A percentile compares a stretch with the other conserved stretches of the same genome.
phyloP scores from a whole-genome alignment of 2,113 vertebrate species.

The Gracilinanus agilis region DNA sequence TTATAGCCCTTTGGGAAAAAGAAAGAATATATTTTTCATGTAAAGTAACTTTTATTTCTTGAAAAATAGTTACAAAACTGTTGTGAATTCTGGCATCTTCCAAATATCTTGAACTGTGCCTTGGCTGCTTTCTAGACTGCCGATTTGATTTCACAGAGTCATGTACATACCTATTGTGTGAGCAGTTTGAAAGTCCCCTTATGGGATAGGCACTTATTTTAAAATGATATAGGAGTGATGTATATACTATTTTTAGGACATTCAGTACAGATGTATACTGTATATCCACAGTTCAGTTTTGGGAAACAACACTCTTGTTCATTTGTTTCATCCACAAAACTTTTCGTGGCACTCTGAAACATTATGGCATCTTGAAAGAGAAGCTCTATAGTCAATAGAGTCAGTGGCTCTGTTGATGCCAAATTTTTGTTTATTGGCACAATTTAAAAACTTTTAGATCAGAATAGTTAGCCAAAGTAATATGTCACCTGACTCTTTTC shows the following conservation, averaged over 20 bases:
- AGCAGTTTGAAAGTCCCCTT: slow-evolving; percentile 74
- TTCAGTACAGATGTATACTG: slow-evolving; percentile 60
- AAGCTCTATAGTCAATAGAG: slow-evolving; percentile 34
- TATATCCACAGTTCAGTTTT: slow-evolving; percentile 43
- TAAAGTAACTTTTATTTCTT: slow-evolving; percentile 28
- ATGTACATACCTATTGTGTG: slow-evolving; percentile 71
- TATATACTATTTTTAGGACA: slow-evolving; percentile 58
- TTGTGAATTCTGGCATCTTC: slow-evolving; percentile 59
- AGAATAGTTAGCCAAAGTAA: not conserved
- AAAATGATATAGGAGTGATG: slow-evolving; percentile 50
- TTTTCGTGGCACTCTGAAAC: slow-evolving; percentile 45
- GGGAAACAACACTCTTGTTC: slow-evolving; percentile 40
- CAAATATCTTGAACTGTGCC: slow-evolving; percentile 62
- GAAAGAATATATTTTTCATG: slow-evolving; percentile 40
- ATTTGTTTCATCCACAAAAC: slow-evolving; percentile 28
- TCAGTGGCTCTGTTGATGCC: slow-evolving; percentile 18
- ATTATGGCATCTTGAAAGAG: slow-evolving; percentile 16
- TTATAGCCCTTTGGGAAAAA: slow-evolving; percentile 27
- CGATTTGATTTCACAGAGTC: slow-evolving; percentile 66
- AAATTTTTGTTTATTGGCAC: not conserved
- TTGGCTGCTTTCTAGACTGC: slow-evolving; percentile 61
- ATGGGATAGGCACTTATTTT: slow-evolving; percentile 62
- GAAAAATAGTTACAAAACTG: slow-evolving; percentile 30
- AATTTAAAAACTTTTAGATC: slow-evolving; percentile 8
- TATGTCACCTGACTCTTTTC: not conserved